A percentile compares a stretch with the other conserved stretches of the same genome.
These are phyloP conservation scores for Drosophila percnosoma DNA, from an alignment of 2,888 invertebrate species.

Conservation along the genomic window DNA sequence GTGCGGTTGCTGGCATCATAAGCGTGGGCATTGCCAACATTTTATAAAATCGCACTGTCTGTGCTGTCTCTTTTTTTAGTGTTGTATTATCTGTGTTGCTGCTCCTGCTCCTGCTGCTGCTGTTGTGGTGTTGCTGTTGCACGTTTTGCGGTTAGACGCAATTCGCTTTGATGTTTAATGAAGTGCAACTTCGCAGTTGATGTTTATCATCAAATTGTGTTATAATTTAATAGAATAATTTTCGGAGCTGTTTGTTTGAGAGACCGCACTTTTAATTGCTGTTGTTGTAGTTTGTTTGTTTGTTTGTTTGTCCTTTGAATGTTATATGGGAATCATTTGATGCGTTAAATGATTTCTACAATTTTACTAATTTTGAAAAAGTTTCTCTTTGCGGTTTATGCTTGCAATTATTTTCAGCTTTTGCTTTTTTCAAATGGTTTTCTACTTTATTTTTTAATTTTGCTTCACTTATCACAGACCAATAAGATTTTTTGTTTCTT, in stretches of 20 bases:
- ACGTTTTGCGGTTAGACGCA: slow-evolving; percentile 74
- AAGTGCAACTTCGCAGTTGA: slow-evolving; percentile 75
- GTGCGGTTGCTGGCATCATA: slow-evolving; percentile 86
- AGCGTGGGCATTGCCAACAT: slow-evolving; percentile 86
- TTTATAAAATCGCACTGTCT: slow-evolving; percentile 56
- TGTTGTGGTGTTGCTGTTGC: slow-evolving; percentile 60
- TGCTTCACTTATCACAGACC: slow-evolving; percentile 84
- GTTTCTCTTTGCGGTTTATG: slow-evolving; percentile 63
- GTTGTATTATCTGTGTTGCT: slow-evolving; percentile 25
- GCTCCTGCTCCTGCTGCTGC: slow-evolving; percentile 44
- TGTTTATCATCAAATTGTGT: slow-evolving; percentile 66
- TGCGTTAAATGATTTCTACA: slow-evolving; percentile 73
- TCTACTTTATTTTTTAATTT: slow-evolving; percentile 51
- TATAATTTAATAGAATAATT: slow-evolving; percentile 72
- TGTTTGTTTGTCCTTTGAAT: slow-evolving; percentile 41
- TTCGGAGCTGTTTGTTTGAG: slow-evolving; percentile 48
- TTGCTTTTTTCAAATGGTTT: slow-evolving; percentile 25
- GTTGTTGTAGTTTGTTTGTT: slow-evolving; percentile 49
- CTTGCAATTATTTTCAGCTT: slow-evolving; percentile 50
- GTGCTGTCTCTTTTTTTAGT: slow-evolving; percentile 46
- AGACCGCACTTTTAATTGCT: slow-evolving; percentile 71
- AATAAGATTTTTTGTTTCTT: slow-evolving; percentile 60
- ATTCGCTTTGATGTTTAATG: slow-evolving; percentile 80
- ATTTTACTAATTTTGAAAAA: slow-evolving; percentile 72
- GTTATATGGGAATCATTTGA: slow-evolving; percentile 62